Conservation (phyloP, 1,140 invertebrate genomes). For the Cepaea nemoralis region DNA sequence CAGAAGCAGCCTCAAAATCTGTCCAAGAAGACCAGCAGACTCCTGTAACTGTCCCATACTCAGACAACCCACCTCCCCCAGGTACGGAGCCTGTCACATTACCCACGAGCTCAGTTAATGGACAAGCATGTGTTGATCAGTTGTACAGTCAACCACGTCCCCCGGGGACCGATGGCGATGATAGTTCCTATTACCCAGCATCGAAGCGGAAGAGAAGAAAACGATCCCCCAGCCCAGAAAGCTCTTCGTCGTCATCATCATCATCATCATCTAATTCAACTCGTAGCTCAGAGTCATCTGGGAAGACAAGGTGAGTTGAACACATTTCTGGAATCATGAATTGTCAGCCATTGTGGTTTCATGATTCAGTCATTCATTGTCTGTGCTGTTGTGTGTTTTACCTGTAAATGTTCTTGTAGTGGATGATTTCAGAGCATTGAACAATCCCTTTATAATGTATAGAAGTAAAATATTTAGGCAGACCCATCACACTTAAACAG, state of each 20-base stretch:
- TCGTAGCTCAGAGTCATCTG: background rate
- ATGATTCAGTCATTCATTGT: too few relatives aligned
- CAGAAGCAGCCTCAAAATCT: background rate
- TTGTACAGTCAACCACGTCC: slow-evolving; percentile 25
- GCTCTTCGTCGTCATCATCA: slow-evolving; percentile 16
- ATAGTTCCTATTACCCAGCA: background rate
- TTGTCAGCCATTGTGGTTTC: too few relatives aligned
- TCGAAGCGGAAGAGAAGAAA: background rate
- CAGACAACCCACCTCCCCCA: slow-evolving; percentile 58
- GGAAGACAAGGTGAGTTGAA: background rate
- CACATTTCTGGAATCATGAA: too few relatives aligned
- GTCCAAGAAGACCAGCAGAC: background rate
- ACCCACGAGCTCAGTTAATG: slow-evolving; percentile 42
- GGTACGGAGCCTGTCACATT: slow-evolving; percentile 64
- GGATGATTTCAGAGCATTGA: too few relatives aligned
- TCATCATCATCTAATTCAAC: background rate
- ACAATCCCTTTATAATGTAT: too few relatives aligned
- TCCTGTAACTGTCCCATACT: background rate
- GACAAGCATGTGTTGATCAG: slow-evolving; percentile 16
- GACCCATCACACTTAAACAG: too few relatives aligned
- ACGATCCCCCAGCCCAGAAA: background rate
- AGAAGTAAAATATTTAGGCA: too few relatives aligned
- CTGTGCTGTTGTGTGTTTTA: too few relatives aligned
- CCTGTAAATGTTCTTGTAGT: too few relatives aligned
- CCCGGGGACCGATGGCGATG: background rate